These are phyloP conservation scores for Schizaphis graminum DNA, from an alignment of 2,888 invertebrate genomes.

Conservation along the genomic window DNA sequence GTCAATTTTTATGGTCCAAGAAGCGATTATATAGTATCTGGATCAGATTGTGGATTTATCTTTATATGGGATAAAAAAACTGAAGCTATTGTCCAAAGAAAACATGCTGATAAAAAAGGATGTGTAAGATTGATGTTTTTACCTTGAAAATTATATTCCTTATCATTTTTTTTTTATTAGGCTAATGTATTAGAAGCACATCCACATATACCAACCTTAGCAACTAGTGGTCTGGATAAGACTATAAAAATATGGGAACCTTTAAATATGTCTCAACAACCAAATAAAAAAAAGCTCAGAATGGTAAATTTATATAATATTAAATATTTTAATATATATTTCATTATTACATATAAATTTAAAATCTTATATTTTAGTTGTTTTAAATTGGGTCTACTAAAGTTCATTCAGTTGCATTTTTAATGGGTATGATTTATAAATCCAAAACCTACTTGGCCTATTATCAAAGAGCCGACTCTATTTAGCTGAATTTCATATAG, in stretches of 20 bases:
- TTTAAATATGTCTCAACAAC: constrained; percentile 72
- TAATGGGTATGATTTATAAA: background rate
- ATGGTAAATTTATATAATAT: constrained; percentile 65
- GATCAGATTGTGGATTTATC: constrained; percentile 92
- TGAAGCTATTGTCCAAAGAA: constrained; percentile 90
- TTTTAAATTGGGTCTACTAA: background rate
- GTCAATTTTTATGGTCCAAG: constrained; percentile 94
- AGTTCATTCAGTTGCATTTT: background rate
- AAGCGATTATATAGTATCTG: constrained; percentile 91
- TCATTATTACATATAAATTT: background rate
- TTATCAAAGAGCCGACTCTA: background rate
- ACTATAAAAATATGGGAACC: constrained; percentile 96
- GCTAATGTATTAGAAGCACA: constrained; percentile 94
- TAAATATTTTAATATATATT: background rate
- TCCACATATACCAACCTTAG: constrained; percentile 87
- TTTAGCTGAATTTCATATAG: background rate
- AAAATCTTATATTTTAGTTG: background rate
- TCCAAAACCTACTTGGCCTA: background rate
- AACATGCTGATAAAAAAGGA: constrained; percentile 84
- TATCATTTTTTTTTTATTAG: constrained; percentile 72
- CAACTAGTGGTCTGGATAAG: constrained; percentile 91
- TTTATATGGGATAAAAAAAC: constrained; percentile 90
- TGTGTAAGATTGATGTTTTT: constrained; percentile 77
- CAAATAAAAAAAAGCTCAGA: constrained; percentile 67
- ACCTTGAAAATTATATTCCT: constrained; percentile 30